Conservation (phyloP, 2,888 invertebrate genomes). For the Hipparchia sbordonii region DNA sequence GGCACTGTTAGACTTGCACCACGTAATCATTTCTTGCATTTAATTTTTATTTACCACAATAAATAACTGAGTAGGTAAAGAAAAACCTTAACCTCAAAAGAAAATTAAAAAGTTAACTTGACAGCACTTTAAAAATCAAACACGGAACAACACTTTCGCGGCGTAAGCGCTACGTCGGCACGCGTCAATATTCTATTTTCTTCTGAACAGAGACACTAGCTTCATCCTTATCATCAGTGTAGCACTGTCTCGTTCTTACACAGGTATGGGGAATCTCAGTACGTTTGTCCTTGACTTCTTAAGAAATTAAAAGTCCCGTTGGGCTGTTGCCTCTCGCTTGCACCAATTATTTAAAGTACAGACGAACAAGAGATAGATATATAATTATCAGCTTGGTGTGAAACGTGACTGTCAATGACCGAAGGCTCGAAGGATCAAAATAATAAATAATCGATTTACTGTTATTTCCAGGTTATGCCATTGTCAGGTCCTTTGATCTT, state of each 20-base stretch:
- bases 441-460: conserved; percentile 51
- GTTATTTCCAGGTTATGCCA: conserved; percentile 47
- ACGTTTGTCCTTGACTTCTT: conserved; percentile 75
- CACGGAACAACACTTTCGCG: conserved; percentile 42
- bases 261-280: conserved; percentile 45
- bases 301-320: conserved; percentile 73
- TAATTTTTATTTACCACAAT: background rate
- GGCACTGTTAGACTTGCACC: conserved; percentile 49
- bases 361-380: conserved; percentile 53
- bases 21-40: conserved; percentile 30
- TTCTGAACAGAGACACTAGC: conserved; percentile 52
- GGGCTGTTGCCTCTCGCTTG: conserved; percentile 54
- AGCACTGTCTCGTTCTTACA: conserved; percentile 49
- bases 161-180: conserved; percentile 60
- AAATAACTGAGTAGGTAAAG: background rate
- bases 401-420: conserved; percentile 77
- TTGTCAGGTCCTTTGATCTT: conserved; percentile 58
- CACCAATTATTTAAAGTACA: conserved; percentile 27
- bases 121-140: conserved; percentile 51
- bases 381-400: conserved; percentile 62
- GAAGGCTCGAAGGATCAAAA: conserved; percentile 68
- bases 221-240: conserved; percentile 52
- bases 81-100: background rate
- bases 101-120: conserved; percentile 28
- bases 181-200: conserved; percentile 56